A percentile compares a stretch with the other conserved stretches of the same genome.
These are phyloP conservation scores for Aleiodes leptofemur DNA, from an alignment of 2,888 invertebrate species.

Conservation along the genomic window DNA sequence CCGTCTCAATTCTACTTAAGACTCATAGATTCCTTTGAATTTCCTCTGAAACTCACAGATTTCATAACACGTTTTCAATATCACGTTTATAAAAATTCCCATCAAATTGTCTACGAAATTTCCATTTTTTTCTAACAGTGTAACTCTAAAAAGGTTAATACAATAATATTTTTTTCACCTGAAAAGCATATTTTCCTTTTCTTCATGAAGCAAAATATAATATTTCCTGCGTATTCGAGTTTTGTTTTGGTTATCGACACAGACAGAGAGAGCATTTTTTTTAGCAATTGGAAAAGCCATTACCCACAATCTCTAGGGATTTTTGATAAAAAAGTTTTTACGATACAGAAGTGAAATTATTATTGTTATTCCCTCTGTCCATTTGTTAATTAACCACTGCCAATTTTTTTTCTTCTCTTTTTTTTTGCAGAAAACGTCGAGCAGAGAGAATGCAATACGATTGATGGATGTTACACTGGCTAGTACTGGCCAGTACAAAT, in stretches of 20 bases:
- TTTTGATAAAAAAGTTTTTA: constrained; percentile 58
- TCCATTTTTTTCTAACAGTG: neutral
- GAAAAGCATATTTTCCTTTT: constrained; percentile 3
- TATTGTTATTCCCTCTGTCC: constrained; percentile 43
- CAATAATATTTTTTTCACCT: neutral
- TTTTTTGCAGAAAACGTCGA: constrained; percentile 57
- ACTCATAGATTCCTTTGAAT: too few relatives aligned
- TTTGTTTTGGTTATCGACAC: neutral
- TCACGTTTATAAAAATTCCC: too few relatives aligned
- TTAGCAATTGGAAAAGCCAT: neutral
- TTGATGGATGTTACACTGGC: constrained; percentile 60
- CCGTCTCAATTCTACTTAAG: too few relatives aligned
- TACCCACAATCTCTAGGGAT: constrained; percentile 38
- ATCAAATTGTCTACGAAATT: neutral
- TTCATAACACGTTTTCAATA: too few relatives aligned
- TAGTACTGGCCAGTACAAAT: constrained; percentile 69
- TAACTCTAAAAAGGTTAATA: neutral
- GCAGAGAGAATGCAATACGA: constrained; percentile 62
- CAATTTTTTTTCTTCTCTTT: constrained; percentile 33
- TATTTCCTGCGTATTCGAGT: neutral
- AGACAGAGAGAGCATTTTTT: neutral
- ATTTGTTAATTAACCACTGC: constrained; percentile 60
- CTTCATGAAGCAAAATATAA: neutral
- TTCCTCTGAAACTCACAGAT: too few relatives aligned
- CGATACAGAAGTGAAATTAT: neutral